Percentiles rank a stretch among this genome's conserved stretches.
These are phyloP conservation scores for Elachura formosa DNA, from an alignment of 2,113 vertebrate species.

Conservation along the genomic window DNA sequence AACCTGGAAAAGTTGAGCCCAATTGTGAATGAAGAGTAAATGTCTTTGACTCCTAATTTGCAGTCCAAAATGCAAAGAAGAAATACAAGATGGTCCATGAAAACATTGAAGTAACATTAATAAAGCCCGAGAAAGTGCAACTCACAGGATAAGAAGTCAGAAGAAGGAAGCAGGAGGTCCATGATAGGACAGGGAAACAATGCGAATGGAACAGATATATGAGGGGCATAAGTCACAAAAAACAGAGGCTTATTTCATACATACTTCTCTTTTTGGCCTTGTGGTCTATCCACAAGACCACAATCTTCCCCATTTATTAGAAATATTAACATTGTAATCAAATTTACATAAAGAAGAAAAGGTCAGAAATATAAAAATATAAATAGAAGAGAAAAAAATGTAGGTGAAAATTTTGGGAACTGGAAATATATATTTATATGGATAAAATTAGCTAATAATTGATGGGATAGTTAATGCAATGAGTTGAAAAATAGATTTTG, in stretches of 20 bases:
- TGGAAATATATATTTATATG: background rate
- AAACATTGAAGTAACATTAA: background rate
- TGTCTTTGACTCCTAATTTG: background rate
- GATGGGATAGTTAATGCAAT: background rate
- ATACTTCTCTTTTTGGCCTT: background rate
- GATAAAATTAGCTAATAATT: background rate
- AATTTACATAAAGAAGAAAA: background rate
- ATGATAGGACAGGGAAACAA: background rate
- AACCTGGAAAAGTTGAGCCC: background rate
- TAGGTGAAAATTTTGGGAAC: background rate
- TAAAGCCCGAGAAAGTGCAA: background rate
- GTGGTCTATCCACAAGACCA: background rate
- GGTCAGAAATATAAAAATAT: background rate
- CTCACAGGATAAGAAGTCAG: background rate
- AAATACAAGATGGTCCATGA: background rate
- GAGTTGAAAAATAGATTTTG: background rate
- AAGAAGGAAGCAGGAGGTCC: constrained; percentile 10
- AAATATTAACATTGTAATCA: background rate
- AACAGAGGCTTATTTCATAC: background rate
- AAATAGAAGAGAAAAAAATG: background rate
- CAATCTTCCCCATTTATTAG: background rate
- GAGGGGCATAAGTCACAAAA: background rate
- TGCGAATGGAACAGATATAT: background rate
- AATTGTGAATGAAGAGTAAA: background rate
- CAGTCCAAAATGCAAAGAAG: background rate